Evolutionary conservation across 2,888 invertebrate genomes (phyloP), one percentile per base, ranked within the genome.

Genomic region (Exephanes ischioxanthus): DNA sequence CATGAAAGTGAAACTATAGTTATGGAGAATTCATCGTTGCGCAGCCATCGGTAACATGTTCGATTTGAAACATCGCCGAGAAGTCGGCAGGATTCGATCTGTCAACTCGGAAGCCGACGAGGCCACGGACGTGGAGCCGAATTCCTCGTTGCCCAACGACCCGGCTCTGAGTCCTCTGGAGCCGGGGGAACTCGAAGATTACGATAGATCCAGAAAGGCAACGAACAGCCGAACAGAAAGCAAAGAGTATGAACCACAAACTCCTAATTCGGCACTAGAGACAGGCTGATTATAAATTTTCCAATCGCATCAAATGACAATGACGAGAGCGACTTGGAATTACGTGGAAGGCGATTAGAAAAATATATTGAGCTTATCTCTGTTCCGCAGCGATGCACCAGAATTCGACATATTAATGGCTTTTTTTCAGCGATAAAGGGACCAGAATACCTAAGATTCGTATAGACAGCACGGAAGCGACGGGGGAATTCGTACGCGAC

Each of bases 101-200:
- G 89, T 86, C 3, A 90, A 89, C 2, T 93, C 93, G 11, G 94
- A 93, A 41, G 89, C 86, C 6, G 90, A 88, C 2, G 91, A 92
- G 73, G 85, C 89, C 14, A 91, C 90, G 2, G 91, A 92, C 26
- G 88, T 78, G 3, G 92, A 92, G 26, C 90, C 91, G 55, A 90
- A 91, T 41, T 85, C 72, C 16, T 89, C 90, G 2, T 79, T 91
- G 30, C 89, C 89, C 0, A 89, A 89, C 14, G 91, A 92, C 75
- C 88, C 89, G 3, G 68, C 77, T 5, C 48, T 55, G n/a, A 58
- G 66, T 30, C 33, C 75, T 14, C 70, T 53, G 30, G 76, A 81
- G 33, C 33, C 51, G 19, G 81, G 72, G 26, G 67, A 76, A 67
- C 53, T 37, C 26, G 72, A 16, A 0, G 76, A 85, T 19, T 58